Base-by-base conservation (phyloP, 1,140 invertebrate genomes). In the Trichonephila inaurata region DNA sequence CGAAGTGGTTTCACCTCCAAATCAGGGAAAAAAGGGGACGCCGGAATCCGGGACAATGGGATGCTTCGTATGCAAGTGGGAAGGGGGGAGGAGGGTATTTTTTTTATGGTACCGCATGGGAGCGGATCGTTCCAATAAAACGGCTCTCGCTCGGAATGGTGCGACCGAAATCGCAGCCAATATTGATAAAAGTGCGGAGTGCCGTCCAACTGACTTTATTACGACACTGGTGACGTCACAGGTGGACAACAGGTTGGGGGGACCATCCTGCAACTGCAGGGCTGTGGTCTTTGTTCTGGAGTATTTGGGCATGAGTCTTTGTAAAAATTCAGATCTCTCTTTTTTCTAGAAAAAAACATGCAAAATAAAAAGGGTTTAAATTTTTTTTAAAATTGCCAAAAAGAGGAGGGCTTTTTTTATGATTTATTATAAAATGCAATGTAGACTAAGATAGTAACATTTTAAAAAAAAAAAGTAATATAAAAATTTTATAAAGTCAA, bases 211-310 rank as follows among this genome's bases (percentile, higher is more conserved):
- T 60, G 85, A 87, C 58, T 87, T 87, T 87, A 87, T 87, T 87
- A 87, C 85, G 51, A 58, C 58, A 60, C 85, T 61, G 58, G 85
- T 87, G 85, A 87, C 85, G 85, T 87, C 85, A 87, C 85, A 87
- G 85, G 85, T 87, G 85, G 60, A 51, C 85, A 87, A 87, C 85
- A 87, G 85, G 85, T 87, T 87, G 69, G 62, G 85, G 85, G 85
- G 58, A 40, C 19, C 24, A 60, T 87, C 85, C 28, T 1, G 24
- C 21, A 87, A 87, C n/a, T 14, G 33, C 33, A 40, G 33, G 33
- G 2, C 33, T 40, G 33, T 40, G 33, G 33, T 40, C 33, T 40
- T 40, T 40, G 33, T 40, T 40, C 33, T 40, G 33, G 33, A 40
- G 33, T 40, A 40, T 40, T 40, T 40, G 3, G 4, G 33, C 33